Evolutionary conservation across 1,140 invertebrate genomes (phyloP).

Genomic region (Stenopsyche tienmushanensis): DNA sequence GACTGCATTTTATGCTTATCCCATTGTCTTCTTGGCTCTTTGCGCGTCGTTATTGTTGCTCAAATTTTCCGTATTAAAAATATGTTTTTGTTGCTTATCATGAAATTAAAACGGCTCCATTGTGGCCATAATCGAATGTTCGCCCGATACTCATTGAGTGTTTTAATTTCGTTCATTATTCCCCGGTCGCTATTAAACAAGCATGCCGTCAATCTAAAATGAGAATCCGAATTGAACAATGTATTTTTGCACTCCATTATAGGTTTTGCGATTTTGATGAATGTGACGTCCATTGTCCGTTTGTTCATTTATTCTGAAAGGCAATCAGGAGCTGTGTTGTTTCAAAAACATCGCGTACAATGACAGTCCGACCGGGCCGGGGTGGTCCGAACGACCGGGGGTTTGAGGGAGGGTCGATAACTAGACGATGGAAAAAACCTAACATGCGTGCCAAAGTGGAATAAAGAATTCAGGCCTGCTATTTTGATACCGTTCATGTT

Average conservation of each 20-base stretch:
- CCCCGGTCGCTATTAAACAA: background rate
- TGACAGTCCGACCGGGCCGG: conserved; percentile 21
- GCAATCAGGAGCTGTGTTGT: conserved; percentile 35
- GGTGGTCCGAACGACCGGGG: background rate
- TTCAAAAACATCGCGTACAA: conserved; percentile 35
- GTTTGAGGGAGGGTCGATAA: conserved; percentile 4
- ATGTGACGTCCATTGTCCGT: conserved; percentile 30
- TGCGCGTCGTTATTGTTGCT: too few species aligned
- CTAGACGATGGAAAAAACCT: background rate
- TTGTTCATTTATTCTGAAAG: conserved; percentile 36
- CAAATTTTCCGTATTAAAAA: too few species aligned
- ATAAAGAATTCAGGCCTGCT: too few species aligned
- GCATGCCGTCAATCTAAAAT: conserved; percentile 24
- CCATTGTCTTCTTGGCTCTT: too few species aligned
- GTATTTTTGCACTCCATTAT: conserved; percentile 35
- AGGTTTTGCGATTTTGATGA: conserved; percentile 35
- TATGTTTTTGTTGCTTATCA: too few species aligned
- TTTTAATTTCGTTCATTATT: too few species aligned
- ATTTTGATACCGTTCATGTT: too few species aligned
- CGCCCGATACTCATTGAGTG: too few species aligned
- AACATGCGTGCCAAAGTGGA: too few species aligned
- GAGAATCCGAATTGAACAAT: conserved; percentile 28
- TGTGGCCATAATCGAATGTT: too few species aligned
- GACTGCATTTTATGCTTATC: too few species aligned
- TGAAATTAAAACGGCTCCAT: too few species aligned